Base-by-base conservation (phyloP, 2,113 vertebrate species). In the Scomber japonicus region DNA sequence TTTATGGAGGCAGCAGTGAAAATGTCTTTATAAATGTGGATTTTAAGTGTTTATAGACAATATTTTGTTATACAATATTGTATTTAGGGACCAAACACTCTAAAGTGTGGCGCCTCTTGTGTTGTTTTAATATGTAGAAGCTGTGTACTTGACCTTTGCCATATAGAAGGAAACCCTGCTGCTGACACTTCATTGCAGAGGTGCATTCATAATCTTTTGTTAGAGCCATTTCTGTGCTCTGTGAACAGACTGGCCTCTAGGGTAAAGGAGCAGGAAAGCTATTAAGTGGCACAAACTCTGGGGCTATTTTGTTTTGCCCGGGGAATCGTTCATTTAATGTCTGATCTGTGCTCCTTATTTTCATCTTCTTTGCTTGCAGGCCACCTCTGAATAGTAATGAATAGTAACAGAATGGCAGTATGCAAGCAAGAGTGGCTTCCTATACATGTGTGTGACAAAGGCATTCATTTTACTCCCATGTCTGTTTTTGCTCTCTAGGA, bases 301-400 rank as follows among this genome's bases (percentile, higher is more conserved):
- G 71, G 67, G 71, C 54, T 57, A 62, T 86, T 82, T 81, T 64
- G 48, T 85, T 92, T 89, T 72, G 82, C 89, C 85, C 13, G 31
- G 73, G 82, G 80, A 89, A 76, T 86, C 60, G 75, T 80, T 90
- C 79, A 86, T 90, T 91, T 85, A 89, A 84, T 81, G 75, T 66
- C 80, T 84, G 68, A 82, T 82, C 75, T 88, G 76, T 78, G 44
- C 55, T 30, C 71, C 15, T 11, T 68, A 24, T 40, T 60, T 78
- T 76, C 64, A 65, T 59, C 55, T 17, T n/a, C 64, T 45, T 21
- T 60, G 71, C 80, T 70, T 74, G 27, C 59, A 76, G 83, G 81
- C 60, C 11, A 66, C 55, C 66, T 86, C 70, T 83, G 83, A 91
- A 93, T 83, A 81, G 86, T 56, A 72, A 86, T 82, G 77, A 93